These are phyloP conservation scores for Elmis aenea DNA, from an alignment of 2,888 invertebrate genomes.

Conservation along the genomic window DNA sequence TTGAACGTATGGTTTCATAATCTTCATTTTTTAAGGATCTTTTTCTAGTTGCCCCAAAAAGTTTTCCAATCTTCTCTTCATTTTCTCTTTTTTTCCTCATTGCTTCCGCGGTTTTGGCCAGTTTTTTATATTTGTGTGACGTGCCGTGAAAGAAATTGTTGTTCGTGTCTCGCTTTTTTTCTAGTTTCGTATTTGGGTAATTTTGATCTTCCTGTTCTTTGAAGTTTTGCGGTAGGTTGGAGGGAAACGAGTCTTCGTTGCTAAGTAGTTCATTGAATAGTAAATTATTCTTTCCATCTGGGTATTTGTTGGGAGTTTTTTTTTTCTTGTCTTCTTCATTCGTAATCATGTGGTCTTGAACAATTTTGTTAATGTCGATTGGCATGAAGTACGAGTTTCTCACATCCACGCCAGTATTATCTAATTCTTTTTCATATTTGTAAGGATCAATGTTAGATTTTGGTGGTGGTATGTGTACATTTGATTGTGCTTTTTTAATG, in stretches of 20 bases:
- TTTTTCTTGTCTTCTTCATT: neutral
- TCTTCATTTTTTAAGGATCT: slow-evolving; percentile 9
- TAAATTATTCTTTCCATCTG: neutral
- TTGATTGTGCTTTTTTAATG: no score
- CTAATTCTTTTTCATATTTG: slow-evolving; percentile 32
- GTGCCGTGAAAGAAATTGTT: no score
- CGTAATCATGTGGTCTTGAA: slow-evolving; percentile 14
- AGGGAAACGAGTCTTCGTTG: neutral
- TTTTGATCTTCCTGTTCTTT: neutral
- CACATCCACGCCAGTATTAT: slow-evolving; percentile 31
- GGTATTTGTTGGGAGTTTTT: neutral
- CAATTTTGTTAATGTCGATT: slow-evolving; percentile 23
- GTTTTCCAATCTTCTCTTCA: slow-evolving; percentile 31
- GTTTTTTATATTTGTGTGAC: slow-evolving; percentile 33
- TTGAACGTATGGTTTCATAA: slow-evolving; percentile 1
- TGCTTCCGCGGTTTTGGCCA: slow-evolving; percentile 31
- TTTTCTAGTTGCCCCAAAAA: slow-evolving; percentile 26
- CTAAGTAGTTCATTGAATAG: neutral
- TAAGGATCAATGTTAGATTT: no score
- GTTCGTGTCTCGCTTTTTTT: slow-evolving; percentile 1
- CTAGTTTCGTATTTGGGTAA: slow-evolving; percentile 2
- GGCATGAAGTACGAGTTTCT: slow-evolving; percentile 27
- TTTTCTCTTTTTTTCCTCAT: slow-evolving; percentile 33
- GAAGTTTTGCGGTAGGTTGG: neutral
- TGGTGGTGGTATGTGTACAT: no score